Percentiles rank a stretch among this genome's conserved stretches.
Evolutionary conservation across 2,797 vertebrate species (phyloP).

Genomic region (Austrolebias charrua): DNA sequence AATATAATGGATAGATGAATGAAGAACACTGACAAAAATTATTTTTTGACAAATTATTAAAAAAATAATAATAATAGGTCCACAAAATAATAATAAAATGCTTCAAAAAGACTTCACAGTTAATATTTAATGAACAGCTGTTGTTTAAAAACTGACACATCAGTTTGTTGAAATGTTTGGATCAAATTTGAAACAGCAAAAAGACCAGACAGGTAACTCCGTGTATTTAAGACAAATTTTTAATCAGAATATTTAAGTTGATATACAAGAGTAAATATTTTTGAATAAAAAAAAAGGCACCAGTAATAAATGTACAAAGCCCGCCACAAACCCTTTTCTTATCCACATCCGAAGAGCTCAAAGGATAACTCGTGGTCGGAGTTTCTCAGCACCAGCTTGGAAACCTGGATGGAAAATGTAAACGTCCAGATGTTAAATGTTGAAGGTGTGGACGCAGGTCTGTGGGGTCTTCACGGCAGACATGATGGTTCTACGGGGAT

Average conservation of each 20-base stretch:
- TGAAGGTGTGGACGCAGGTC: slow-evolving; percentile 13
- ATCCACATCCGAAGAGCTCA: slow-evolving; percentile 32
- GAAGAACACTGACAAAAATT: too few relatives aligned
- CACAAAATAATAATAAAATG: too few relatives aligned
- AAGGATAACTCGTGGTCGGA: neutral
- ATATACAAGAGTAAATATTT: slow-evolving; percentile 48
- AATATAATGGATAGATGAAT: too few relatives aligned
- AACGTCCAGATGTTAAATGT: slow-evolving; percentile 24
- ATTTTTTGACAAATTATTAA: too few relatives aligned
- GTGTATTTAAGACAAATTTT: slow-evolving; percentile 46
- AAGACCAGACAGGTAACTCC: slow-evolving; percentile 6
- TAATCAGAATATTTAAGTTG: slow-evolving; percentile 63
- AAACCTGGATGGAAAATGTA: slow-evolving; percentile 23
- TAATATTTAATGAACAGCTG: too few relatives aligned
- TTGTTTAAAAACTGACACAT: too few relatives aligned
- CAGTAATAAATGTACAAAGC: slow-evolving; percentile 49
- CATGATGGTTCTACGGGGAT: slow-evolving; percentile 1
- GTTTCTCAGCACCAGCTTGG: slow-evolving; percentile 11
- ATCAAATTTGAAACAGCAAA: neutral
- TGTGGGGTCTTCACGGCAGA: slow-evolving; percentile 27
- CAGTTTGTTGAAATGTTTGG: neutral
- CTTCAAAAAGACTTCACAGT: too few relatives aligned
- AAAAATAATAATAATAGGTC: too few relatives aligned
- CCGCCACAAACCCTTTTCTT: slow-evolving; percentile 34
- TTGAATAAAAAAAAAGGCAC: slow-evolving; percentile 48